Evolutionary conservation across 1,140 invertebrate species (phyloP).

Genomic region (Lepidurus couesii): DNA sequence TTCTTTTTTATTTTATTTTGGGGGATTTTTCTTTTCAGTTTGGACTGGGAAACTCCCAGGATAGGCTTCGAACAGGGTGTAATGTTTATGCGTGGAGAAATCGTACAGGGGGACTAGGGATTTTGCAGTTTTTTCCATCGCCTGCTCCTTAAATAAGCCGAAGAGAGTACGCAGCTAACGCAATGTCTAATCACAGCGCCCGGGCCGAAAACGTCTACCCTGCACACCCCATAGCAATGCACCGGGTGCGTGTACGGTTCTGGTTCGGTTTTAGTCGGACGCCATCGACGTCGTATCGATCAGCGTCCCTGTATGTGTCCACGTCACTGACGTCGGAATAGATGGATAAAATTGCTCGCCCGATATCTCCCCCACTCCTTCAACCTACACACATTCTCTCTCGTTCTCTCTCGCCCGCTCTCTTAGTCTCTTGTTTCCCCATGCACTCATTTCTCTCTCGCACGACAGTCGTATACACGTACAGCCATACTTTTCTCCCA

Average conservation of each 20-base stretch:
- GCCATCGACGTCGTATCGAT: conserved; percentile 12
- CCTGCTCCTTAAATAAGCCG: too few relatives aligned
- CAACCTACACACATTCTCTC: neutral
- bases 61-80: too few relatives aligned
- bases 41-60: neutral
- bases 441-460: neutral
- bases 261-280: conserved; percentile 17
- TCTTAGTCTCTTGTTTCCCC: neutral
- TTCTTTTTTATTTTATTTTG: neutral
- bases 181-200: neutral
- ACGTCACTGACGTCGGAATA: conserved; percentile 1
- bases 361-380: neutral
- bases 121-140: too few relatives aligned
- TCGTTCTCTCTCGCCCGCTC: neutral
- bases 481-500: neutral
- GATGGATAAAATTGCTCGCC: conserved; percentile 2
- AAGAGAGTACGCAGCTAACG: too few relatives aligned
- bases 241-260: conserved; percentile 13
- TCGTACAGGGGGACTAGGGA: too few relatives aligned
- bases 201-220: neutral
- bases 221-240: neutral
- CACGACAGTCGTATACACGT: neutral
- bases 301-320: conserved; percentile 17
- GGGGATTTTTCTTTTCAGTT: neutral
- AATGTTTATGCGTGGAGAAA: too few relatives aligned